These are phyloP conservation scores for Tachystola acroxantha DNA, from an alignment of 2,888 invertebrate species.

Conservation along the genomic window DNA sequence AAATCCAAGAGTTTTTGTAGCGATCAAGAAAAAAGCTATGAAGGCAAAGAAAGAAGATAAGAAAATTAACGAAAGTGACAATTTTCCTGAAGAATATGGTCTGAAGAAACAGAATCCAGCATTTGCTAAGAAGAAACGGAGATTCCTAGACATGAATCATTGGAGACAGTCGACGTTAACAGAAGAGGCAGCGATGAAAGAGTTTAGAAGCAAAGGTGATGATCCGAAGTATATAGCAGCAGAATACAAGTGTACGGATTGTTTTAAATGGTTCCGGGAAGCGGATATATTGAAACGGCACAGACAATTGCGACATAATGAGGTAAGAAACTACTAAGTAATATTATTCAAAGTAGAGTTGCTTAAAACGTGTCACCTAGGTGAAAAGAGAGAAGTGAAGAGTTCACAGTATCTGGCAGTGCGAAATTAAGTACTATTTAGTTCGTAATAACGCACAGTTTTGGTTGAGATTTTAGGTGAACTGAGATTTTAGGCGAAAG, in stretches of 20 bases:
- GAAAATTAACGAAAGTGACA: constrained; percentile 12
- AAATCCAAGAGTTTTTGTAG: constrained; percentile 21
- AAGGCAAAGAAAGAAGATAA: constrained; percentile 16
- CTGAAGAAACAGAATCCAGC: constrained; percentile 9
- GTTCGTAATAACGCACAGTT: no score
- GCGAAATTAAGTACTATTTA: no score
- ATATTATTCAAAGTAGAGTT: no score
- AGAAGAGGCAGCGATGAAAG: constrained; percentile 54
- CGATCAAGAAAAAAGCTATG: constrained; percentile 12
- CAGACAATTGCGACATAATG: constrained; percentile 41
- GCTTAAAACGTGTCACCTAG: no score
- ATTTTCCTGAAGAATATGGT: constrained; percentile 3
- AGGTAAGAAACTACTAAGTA: constrained; percentile 37
- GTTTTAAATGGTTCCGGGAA: constrained; percentile 59
- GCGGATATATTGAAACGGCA: constrained; percentile 54
- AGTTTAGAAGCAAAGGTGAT: constrained; percentile 39
- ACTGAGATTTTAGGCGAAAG: no score
- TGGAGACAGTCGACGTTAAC: constrained; percentile 48
- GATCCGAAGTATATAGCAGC: constrained; percentile 44
- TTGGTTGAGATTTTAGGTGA: no score
- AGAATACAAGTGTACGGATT: constrained; percentile 48
- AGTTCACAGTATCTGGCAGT: no score
- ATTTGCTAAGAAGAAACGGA: constrained; percentile 16
- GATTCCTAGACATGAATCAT: constrained; percentile 37
- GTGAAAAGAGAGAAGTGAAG: no score